Evolutionary conservation across 23 tunicate genomes (phyloP), one percentile per base, ranked within the genome.

Genomic region (Oikopleura dioica): DNA sequence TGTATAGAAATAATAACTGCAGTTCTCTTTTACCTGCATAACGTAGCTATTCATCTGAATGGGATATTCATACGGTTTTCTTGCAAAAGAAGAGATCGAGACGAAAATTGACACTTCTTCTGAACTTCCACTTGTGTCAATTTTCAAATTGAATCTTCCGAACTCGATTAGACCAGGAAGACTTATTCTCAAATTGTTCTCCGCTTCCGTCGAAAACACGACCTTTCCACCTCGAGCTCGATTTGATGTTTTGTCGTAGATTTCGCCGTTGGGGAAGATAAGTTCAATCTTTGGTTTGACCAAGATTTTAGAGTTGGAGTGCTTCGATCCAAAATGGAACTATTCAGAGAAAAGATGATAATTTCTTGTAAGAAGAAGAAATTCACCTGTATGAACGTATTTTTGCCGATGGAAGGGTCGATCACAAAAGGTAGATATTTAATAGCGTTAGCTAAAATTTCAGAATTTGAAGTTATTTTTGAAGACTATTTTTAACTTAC

Each of bases 91-190:
- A 16, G 72, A 63, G 2, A 63, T 63, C 5, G 72, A 23, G 5
- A 63, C 26, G 5, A 31, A 63, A 63, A 63, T 31, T 4, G 72
- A 31, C 16, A 63, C 30, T 23, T 23, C 33, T 31, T 24, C 4
- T 23, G 30, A 2, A 63, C 26, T 63, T 31, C 30, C n/a, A n/a
- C n/a, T 63, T 23, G 16, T 63, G 72, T 63, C 26, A 12, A 63
- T 63, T 63, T 63, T 31, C 4, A 63, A 12, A 31, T 63, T 63
- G 72, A 12, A 63, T 28, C 72, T 63, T 63, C 72, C 72, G 72
- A 4, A 2, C 33, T 63, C 33, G 33, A 63, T 63, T 28, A 63
- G 33, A 16, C 33, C 33, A 2, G 29, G 72, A 63, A 63, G 16
- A 63, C 72, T 24, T 12, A 63, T 16, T 63, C 29, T 23, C 21